Evolutionary conservation across 2,113 vertebrate species (phyloP).

Genomic region (Porphyrio hochstetteri): DNA sequence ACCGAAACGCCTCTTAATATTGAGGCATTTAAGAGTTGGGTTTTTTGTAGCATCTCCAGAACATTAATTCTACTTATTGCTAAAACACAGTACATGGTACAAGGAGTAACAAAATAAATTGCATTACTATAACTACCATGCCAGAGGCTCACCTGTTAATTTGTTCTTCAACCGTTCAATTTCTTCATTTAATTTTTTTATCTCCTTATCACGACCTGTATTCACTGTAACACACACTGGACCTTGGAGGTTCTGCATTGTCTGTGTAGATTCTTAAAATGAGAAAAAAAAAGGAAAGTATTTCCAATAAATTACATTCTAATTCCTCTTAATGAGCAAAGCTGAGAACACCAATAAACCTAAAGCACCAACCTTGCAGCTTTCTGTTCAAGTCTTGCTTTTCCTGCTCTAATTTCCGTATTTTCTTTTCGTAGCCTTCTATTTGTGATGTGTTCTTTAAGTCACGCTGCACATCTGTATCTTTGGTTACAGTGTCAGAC

Average conservation of each 20-base stretch:
- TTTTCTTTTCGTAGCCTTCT: constrained; percentile 90
- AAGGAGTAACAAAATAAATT: neutral
- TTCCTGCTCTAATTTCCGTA: constrained; percentile 91
- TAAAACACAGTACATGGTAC: neutral
- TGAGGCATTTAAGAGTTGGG: neutral
- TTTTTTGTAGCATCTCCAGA: neutral
- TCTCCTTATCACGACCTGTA: constrained; percentile 87
- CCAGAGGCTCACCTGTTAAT: constrained; percentile 82
- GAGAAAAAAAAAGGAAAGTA: neutral
- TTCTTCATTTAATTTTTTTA: constrained; percentile 94
- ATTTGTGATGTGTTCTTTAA: constrained; percentile 81
- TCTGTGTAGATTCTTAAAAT: constrained; percentile 86
- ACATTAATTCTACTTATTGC: neutral
- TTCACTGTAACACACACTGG: constrained; percentile 77
- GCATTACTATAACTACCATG: neutral
- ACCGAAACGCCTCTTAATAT: neutral
- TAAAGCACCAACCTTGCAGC: constrained; percentile 83
- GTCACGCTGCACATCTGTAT: constrained; percentile 70
- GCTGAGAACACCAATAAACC: neutral
- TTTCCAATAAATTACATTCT: neutral
- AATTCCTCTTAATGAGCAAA: neutral
- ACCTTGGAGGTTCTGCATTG: constrained; percentile 83
- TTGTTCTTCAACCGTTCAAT: constrained; percentile 93
- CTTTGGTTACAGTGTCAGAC: constrained; percentile 63
- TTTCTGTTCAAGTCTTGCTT: constrained; percentile 92